Conservation (phyloP, 1,140 invertebrate genomes). For the Drosophila azteca region DNA sequence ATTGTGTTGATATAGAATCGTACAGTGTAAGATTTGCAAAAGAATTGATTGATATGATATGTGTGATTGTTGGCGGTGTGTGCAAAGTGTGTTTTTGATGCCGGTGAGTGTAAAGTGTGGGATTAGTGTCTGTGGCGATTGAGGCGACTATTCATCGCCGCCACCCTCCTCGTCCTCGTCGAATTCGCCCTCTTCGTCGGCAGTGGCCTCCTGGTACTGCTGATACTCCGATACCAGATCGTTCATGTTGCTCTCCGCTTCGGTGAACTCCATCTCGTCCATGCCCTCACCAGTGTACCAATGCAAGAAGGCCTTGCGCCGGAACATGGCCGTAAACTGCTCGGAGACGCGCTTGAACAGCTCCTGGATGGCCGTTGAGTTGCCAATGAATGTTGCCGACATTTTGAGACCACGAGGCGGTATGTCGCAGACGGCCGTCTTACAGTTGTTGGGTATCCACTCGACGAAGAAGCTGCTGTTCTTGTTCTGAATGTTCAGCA, state of each 20-base stretch:
- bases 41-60: neutral
- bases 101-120: conserved; percentile 1
- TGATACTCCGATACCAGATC: conserved; percentile 95
- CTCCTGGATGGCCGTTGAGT: conserved; percentile 89
- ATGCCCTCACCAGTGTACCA: conserved; percentile 93
- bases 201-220: conserved; percentile 92
- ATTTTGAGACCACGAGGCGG: conserved; percentile 89
- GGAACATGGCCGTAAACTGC: conserved; percentile 90
- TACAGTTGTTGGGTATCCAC: conserved; percentile 92
- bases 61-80: neutral
- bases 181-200: conserved; percentile 88
- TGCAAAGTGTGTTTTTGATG: neutral
- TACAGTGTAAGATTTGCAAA: neutral
- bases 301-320: conserved; percentile 91
- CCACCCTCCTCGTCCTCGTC: conserved; percentile 87
- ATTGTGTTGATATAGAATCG: too few relatives aligned
- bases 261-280: conserved; percentile 93
- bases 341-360: conserved; percentile 88
- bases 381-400: conserved; percentile 90
- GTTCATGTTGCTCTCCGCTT: conserved; percentile 91
- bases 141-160: conserved; percentile 82
- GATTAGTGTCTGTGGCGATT: neutral
- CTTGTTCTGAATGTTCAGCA: conserved; percentile 93
- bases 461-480: conserved; percentile 93
- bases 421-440: conserved; percentile 90